Conservation (phyloP, 2,797 vertebrate genomes). For the Crenuchus spilurus region DNA sequence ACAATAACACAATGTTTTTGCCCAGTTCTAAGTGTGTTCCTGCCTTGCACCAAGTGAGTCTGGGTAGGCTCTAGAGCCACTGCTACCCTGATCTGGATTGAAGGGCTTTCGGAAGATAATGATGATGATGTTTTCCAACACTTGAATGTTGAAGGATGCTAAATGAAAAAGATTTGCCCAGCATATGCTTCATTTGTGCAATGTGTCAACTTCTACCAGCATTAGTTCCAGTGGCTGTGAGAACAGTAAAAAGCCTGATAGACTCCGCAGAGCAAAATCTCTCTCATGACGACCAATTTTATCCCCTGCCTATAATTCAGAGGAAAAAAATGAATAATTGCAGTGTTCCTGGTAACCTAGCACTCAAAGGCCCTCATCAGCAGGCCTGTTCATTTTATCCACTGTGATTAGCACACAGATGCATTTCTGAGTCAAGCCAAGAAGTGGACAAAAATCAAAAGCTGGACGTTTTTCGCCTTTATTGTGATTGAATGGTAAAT, state of each 20-base stretch:
- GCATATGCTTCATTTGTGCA: not conserved
- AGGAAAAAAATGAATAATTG: constrained; percentile 28
- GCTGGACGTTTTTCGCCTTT: not conserved
- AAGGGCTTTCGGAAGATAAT: no score
- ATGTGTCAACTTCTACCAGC: not conserved
- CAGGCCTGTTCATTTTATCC: constrained; percentile 26
- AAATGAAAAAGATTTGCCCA: no score
- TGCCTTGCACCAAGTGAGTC: no score
- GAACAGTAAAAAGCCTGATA: not conserved
- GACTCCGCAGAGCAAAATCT: not conserved
- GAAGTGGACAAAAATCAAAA: constrained; percentile 42
- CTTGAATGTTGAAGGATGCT: no score
- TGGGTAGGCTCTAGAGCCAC: no score
- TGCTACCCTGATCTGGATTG: no score
- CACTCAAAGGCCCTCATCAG: constrained; percentile 38
- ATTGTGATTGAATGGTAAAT: constrained; percentile 10
- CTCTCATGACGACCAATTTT: not conserved
- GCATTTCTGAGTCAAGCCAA: constrained; percentile 40
- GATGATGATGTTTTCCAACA: no score
- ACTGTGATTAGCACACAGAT: constrained; percentile 37
- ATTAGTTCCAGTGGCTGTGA: not conserved
- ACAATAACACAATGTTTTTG: no score
- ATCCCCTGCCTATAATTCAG: not conserved
- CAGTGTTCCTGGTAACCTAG: constrained; percentile 25
- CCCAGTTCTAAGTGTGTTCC: no score